phyloP scores from a whole-genome alignment of 2,113 vertebrate species.

The Myrmophylax atrothorax region DNA sequence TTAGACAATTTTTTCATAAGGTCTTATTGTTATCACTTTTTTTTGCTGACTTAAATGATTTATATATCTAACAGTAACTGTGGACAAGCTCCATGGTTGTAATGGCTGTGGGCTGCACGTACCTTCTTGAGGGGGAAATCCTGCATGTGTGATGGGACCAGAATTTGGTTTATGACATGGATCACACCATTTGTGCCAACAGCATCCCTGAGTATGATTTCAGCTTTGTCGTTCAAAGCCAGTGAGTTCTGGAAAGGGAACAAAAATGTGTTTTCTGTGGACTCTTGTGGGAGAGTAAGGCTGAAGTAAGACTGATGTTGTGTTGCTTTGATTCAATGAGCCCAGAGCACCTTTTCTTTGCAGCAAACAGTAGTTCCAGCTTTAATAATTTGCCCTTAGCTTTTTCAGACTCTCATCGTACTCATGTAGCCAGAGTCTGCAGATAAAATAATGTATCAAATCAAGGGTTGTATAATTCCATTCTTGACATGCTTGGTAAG shows the following conservation, averaged over 20 bases:
- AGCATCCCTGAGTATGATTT: constrained; percentile 76
- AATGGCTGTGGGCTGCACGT: neutral
- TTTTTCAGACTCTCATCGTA: neutral
- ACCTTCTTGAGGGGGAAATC: constrained; percentile 38
- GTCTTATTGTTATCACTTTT: neutral
- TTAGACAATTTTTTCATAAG: neutral
- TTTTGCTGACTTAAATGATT: neutral
- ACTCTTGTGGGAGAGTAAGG: neutral
- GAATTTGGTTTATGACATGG: constrained; percentile 83
- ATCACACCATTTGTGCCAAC: constrained; percentile 86
- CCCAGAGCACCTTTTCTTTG: neutral
- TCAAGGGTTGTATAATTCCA: neutral
- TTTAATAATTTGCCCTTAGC: neutral
- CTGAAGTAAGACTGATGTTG: neutral
- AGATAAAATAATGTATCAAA: neutral
- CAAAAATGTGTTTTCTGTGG: neutral
- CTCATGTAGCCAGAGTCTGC: neutral
- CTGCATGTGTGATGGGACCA: constrained; percentile 74
- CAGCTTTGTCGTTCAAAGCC: constrained; percentile 78
- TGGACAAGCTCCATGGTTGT: neutral
- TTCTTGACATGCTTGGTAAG: neutral
- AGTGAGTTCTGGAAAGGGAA: constrained; percentile 75
- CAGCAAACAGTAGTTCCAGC: neutral
- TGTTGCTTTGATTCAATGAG: neutral
- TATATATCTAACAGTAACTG: neutral